Conservation (phyloP, 1,140 invertebrate species). For the Pachypsylla venusta region DNA sequence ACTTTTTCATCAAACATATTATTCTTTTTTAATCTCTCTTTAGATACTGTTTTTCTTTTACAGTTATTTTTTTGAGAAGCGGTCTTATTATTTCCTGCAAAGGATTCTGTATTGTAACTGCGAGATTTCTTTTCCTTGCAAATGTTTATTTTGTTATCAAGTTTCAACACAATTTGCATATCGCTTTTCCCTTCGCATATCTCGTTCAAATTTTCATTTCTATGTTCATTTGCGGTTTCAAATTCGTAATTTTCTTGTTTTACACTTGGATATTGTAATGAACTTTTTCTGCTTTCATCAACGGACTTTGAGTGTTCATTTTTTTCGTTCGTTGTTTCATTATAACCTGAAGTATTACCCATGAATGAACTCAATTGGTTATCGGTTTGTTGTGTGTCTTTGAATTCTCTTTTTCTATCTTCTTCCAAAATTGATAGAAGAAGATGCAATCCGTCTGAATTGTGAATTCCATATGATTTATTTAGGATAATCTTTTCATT, state of each 20-base stretch:
- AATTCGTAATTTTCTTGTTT: neutral
- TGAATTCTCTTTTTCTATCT: neutral
- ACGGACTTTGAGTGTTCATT: too few species aligned
- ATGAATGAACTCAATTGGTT: too few species aligned
- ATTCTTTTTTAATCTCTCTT: neutral
- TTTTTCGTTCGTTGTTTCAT: neutral
- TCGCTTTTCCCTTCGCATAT: too few species aligned
- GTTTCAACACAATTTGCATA: too few species aligned
- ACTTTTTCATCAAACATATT: neutral
- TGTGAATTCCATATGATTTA: neutral
- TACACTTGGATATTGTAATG: neutral
- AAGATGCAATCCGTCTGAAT: slow-evolving; percentile 1
- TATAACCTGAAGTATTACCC: neutral
- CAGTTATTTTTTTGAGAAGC: neutral
- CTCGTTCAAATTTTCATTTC: neutral
- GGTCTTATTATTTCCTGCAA: neutral
- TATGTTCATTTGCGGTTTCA: neutral
- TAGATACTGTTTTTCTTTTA: neutral
- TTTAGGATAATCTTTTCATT: neutral
- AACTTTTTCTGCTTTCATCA: neutral
- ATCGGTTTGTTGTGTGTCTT: neutral
- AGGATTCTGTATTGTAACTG: too few species aligned
- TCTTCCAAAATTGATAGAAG: neutral
- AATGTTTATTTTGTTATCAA: too few species aligned
- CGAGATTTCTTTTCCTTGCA: too few species aligned